Evolutionary conservation across 2,888 invertebrate species (phyloP).

Genomic region (Meganola albula): DNA sequence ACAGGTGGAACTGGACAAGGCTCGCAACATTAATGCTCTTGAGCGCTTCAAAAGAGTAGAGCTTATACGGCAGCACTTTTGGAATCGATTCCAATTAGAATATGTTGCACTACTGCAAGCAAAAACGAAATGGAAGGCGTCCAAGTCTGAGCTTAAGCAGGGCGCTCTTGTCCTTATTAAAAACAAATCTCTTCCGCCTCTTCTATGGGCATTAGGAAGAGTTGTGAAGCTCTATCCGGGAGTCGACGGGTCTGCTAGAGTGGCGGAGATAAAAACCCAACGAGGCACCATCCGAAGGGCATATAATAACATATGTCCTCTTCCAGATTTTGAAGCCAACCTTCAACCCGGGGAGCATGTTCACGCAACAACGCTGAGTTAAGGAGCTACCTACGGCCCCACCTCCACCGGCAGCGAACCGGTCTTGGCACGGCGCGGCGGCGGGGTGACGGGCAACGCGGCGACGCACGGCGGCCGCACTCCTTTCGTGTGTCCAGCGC

Average conservation of each 20-base stretch:
- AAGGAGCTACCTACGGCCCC: too few species aligned
- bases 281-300: neutral
- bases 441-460: too few species aligned
- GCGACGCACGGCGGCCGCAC: too few species aligned
- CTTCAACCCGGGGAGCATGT: constrained; percentile 1
- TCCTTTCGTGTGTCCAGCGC: too few species aligned
- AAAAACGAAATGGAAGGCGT: neutral
- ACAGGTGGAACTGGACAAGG: neutral
- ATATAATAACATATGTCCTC: neutral
- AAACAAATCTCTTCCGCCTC: neutral
- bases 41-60: neutral
- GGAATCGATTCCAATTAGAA: neutral
- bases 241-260: neutral
- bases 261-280: neutral
- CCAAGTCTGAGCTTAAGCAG: neutral
- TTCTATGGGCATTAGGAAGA: neutral
- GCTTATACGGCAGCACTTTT: neutral
- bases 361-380: too few species aligned
- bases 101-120: neutral
- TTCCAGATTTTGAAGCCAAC: neutral
- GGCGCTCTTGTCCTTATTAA: neutral
- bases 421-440: too few species aligned
- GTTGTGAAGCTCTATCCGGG: neutral
- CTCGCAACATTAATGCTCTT: neutral
- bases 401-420: too few species aligned